phyloP scores from a whole-genome alignment of 1,140 invertebrate genomes.

The Zaprionus capensis region DNA sequence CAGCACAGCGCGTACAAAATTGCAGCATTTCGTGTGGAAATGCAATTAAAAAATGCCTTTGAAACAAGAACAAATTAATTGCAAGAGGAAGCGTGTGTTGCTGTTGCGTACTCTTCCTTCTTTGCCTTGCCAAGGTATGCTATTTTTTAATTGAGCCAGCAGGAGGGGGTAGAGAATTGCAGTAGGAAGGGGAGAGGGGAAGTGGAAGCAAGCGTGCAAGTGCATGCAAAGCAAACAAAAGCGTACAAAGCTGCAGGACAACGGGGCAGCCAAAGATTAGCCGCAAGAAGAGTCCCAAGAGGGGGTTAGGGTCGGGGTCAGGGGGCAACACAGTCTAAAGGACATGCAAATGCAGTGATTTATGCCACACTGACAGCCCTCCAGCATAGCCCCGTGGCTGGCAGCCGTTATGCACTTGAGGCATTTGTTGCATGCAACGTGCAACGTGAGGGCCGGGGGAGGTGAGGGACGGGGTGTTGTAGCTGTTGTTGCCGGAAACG shows the following conservation, averaged over 20 bases:
- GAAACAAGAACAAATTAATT: conserved; percentile 74
- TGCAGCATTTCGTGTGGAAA: conserved; percentile 72
- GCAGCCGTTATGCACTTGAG: conserved; percentile 76
- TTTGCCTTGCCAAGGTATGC: conserved; percentile 22
- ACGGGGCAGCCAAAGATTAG: conserved; percentile 55
- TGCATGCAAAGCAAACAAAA: conserved; percentile 72
- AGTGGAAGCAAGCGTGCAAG: conserved; percentile 23
- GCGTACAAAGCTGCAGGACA: conserved; percentile 60
- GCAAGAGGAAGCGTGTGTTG: conserved; percentile 53
- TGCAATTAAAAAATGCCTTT: conserved; percentile 74
- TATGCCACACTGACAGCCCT: conserved; percentile 57
- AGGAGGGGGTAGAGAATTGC: not conserved
- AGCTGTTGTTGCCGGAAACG: conserved; percentile 53
- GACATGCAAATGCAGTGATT: conserved; percentile 78
- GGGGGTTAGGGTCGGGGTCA: not conserved
- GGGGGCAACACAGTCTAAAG: not conserved
- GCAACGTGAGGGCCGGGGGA: not conserved
- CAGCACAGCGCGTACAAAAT: conserved; percentile 43
- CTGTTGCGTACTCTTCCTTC: not conserved
- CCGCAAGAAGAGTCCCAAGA: conserved; percentile 17
- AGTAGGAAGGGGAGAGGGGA: not conserved
- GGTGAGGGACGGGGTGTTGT: conserved; percentile 1
- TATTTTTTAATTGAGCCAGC: conserved; percentile 76
- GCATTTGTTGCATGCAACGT: conserved; percentile 78
- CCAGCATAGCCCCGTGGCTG: conserved; percentile 23